phyloP scores from a whole-genome alignment of 2,888 invertebrate genomes.

The Euphydryas editha region DNA sequence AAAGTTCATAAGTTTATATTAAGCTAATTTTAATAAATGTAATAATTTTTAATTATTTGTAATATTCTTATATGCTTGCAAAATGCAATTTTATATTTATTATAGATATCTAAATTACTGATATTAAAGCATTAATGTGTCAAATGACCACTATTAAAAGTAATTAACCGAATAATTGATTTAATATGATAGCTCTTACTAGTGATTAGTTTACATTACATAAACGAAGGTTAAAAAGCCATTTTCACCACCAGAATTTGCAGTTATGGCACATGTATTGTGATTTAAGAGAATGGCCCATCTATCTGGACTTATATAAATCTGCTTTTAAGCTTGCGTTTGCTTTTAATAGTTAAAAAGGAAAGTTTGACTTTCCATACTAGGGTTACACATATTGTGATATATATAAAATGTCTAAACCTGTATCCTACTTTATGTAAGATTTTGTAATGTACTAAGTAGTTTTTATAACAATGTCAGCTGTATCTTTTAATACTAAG shows the following conservation, averaged over 20 bases:
- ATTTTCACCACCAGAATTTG: too few relatives aligned
- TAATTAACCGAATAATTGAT: too few relatives aligned
- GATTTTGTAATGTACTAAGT: constrained; percentile 2
- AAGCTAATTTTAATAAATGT: constrained; percentile 68
- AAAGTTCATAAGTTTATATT: constrained; percentile 85
- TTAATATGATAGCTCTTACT: too few relatives aligned
- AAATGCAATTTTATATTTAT: neutral
- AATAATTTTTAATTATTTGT: neutral
- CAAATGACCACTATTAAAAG: too few relatives aligned
- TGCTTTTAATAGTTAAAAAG: neutral
- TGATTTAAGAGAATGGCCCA: neutral
- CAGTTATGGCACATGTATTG: too few relatives aligned
- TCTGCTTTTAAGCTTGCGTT: constrained; percentile 5
- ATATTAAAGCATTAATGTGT: too few relatives aligned
- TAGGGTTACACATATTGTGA: constrained; percentile 23
- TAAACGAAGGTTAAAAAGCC: too few relatives aligned
- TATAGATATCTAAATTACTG: too few relatives aligned
- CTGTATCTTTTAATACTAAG: neutral
- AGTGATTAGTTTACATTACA: too few relatives aligned
- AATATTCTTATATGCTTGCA: constrained; percentile 13
- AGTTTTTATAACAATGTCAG: neutral
- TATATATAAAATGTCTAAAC: constrained; percentile 22
- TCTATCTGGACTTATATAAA: neutral
- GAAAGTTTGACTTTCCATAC: constrained; percentile 38
- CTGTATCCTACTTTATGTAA: constrained; percentile 6